Conservation (phyloP, 2,888 invertebrate species). For the Tenthredo livida region DNA sequence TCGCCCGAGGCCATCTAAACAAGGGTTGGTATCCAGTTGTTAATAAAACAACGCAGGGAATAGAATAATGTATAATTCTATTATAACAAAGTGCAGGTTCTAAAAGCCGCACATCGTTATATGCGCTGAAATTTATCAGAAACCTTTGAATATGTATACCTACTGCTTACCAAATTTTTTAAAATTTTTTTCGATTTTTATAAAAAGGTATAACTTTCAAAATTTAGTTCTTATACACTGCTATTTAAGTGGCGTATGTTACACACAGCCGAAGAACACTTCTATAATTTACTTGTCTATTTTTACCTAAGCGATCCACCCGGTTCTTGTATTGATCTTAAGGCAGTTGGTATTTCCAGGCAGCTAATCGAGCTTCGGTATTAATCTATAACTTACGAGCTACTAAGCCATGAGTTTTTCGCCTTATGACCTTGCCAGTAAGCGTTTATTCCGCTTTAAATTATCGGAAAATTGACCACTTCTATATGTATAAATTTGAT, state of each 20-base stretch:
- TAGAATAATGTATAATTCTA: not conserved
- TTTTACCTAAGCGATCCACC: slow-evolving; percentile 43
- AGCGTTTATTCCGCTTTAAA: not conserved
- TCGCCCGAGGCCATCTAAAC: not conserved
- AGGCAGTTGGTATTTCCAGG: slow-evolving; percentile 25
- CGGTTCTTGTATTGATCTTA: slow-evolving; percentile 42
- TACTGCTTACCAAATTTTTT: not conserved
- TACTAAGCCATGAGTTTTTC: not conserved
- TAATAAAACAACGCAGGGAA: not conserved
- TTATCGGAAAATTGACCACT: not conserved
- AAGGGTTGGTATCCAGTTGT: not conserved
- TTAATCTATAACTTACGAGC: slow-evolving; percentile 29
- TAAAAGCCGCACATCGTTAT: not conserved
- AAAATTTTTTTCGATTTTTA: no score
- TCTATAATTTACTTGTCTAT: slow-evolving; percentile 37
- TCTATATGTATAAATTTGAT: not conserved
- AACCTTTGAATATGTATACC: no score
- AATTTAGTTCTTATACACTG: not conserved
- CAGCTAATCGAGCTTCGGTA: slow-evolving; percentile 4
- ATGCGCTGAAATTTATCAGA: no score
- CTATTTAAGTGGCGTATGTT: slow-evolving; percentile 1
- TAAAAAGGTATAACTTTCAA: not conserved
- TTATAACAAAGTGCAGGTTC: not conserved
- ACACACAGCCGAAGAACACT: not conserved
- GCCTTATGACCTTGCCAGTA: not conserved